phyloP scores from a whole-genome alignment of 2,888 invertebrate species.

The Kryphioiulus occultus region DNA sequence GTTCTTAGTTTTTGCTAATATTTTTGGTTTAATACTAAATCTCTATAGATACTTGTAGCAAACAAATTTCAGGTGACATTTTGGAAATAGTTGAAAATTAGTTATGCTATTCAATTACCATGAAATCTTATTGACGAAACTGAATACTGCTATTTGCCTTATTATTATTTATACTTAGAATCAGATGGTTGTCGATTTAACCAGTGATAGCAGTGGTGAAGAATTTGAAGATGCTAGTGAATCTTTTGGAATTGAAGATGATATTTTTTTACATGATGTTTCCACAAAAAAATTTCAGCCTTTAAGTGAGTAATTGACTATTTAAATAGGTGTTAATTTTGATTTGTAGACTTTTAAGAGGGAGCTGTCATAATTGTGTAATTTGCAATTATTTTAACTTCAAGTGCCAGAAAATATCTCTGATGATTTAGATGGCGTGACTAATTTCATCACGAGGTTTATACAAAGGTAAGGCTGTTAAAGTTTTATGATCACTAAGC shows the following conservation, averaged over 20 bases:
- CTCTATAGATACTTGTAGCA: too few relatives aligned
- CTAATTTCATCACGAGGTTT: constrained; percentile 87
- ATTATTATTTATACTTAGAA: neutral
- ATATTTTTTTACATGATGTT: constrained; percentile 79
- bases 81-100: neutral
- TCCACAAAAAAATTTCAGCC: constrained; percentile 76
- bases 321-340: neutral
- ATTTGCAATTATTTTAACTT: constrained; percentile 56
- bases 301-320: constrained; percentile 72
- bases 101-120: too few relatives aligned
- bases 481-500: too few relatives aligned
- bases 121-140: too few relatives aligned
- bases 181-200: constrained; percentile 58
- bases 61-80: too few relatives aligned
- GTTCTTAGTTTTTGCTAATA: too few relatives aligned
- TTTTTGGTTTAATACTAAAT: too few relatives aligned
- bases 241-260: constrained; percentile 83
- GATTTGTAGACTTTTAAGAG: neutral
- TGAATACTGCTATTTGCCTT: neutral
- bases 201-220: constrained; percentile 63
- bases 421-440: constrained; percentile 84
- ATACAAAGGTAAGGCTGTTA: constrained; percentile 66
- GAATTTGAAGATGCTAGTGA: constrained; percentile 88
- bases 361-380: neutral
- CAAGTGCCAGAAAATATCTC: constrained; percentile 85